Percentiles rank a stretch among this genome's conserved stretches.
These are phyloP conservation scores for Toxonevra muliebris DNA, from an alignment of 2,888 invertebrate species.

Conservation along the genomic window DNA sequence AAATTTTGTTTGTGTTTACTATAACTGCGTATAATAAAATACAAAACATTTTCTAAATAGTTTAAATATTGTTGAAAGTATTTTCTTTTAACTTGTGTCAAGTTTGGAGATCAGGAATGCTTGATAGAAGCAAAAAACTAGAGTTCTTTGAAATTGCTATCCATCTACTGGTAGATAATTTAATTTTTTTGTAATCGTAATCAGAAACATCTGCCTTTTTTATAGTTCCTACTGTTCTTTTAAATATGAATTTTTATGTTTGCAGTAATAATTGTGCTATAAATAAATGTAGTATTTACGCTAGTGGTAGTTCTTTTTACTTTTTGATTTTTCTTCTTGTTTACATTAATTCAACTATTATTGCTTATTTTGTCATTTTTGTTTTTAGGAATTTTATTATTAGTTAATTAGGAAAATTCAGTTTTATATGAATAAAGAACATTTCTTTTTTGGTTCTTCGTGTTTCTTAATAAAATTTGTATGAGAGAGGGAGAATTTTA, in stretches of 20 bases:
- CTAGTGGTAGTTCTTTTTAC: too few relatives aligned
- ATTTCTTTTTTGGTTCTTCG: not conserved
- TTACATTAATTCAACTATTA: constrained; percentile 13
- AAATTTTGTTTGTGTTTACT: too few relatives aligned
- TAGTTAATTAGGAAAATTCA: not conserved
- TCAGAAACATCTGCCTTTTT: too few relatives aligned
- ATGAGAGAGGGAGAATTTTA: not conserved
- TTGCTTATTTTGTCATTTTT: not conserved
- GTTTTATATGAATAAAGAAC: constrained; percentile 5
- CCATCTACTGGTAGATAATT: too few relatives aligned
- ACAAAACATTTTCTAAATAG: too few relatives aligned
- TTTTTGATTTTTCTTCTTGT: not conserved
- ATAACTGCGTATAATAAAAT: too few relatives aligned
- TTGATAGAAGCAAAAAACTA: too few relatives aligned
- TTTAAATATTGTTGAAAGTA: too few relatives aligned
- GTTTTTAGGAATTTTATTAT: constrained; percentile 4
- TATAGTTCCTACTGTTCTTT: not conserved
- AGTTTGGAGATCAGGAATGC: too few relatives aligned
- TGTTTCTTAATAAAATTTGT: not conserved
- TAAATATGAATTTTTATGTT: not conserved
- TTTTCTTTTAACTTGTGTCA: too few relatives aligned
- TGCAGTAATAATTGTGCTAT: not conserved
- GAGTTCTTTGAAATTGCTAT: too few relatives aligned
- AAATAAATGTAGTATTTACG: not conserved
- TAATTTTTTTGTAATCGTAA: too few relatives aligned